phyloP scores from a whole-genome alignment of 2,797 vertebrate genomes.

The Alfaro cultratus region DNA sequence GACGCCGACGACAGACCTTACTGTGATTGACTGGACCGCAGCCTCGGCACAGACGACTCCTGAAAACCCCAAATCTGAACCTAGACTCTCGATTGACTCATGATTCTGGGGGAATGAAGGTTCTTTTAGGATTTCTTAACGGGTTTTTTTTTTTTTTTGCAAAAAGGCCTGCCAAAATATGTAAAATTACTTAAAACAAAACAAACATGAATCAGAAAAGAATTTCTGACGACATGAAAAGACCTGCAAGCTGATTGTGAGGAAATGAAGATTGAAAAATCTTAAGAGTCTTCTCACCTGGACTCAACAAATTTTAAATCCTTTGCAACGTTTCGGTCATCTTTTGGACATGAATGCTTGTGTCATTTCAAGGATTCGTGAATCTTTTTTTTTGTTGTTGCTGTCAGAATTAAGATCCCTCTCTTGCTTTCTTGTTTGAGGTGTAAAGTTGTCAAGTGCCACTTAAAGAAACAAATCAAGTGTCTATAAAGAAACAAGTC shows the following conservation, averaged over 20 bases:
- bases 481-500: conserved; percentile 12
- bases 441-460: conserved; percentile 31
- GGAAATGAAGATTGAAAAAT: conserved; percentile 14
- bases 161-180: conserved; percentile 13
- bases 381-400: not conserved
- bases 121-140: conserved; percentile 29
- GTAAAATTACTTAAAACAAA: conserved; percentile 2
- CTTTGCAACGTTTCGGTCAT: conserved; percentile 11
- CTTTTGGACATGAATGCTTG: conserved; percentile 20
- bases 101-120: conserved; percentile 15
- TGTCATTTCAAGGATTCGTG: conserved; percentile 34
- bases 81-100: conserved; percentile 6
- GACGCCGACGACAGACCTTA: conserved; percentile 20
- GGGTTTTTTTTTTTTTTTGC: conserved; percentile 1
- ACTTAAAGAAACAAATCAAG: conserved; percentile 14
- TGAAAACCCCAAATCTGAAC: conserved; percentile 19
- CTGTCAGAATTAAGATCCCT: conserved; percentile 11
- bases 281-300: conserved; percentile 17
- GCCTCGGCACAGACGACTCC: conserved; percentile 18
- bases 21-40: conserved; percentile 9
- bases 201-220: not conserved
- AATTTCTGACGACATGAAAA: conserved; percentile 22
- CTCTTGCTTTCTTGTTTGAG: conserved; percentile 55
- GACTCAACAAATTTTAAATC: conserved; percentile 5
- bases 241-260: not conserved